Evolutionary conservation across 2,797 vertebrate genomes (phyloP).

Genomic region (Micromesistius poutassou): DNA sequence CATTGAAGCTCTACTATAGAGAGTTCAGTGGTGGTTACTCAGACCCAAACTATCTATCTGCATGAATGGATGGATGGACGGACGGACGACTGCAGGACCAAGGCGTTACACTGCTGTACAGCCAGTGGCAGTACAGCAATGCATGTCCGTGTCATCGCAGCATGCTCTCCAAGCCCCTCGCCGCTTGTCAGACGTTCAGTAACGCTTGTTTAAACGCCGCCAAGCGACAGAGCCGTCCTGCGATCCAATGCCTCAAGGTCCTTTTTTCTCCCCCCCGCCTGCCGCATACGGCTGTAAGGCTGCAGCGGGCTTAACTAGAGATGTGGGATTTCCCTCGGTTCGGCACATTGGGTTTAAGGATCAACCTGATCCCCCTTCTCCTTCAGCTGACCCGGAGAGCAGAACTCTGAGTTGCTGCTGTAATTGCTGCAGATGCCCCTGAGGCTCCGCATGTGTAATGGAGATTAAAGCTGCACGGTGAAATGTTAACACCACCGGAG

Average conservation of each 20-base stretch:
- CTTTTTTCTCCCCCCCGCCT: neutral
- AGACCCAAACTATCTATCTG: neutral
- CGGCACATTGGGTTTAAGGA: conserved; percentile 35
- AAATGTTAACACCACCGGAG: neutral
- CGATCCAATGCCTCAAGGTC: conserved; percentile 33
- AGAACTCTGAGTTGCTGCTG: conserved; percentile 19
- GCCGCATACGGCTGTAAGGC: conserved; percentile 15
- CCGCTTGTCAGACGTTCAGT: conserved; percentile 21
- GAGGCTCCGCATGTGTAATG: conserved; percentile 24
- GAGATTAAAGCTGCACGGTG: neutral
- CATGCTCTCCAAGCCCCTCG: conserved; percentile 24
- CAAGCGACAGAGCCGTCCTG: conserved; percentile 19
- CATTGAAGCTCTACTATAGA: neutral
- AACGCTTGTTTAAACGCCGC: conserved; percentile 19
- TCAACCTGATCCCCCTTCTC: conserved; percentile 34
- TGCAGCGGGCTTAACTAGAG: conserved; percentile 47
- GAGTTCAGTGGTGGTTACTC: neutral
- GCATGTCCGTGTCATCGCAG: neutral
- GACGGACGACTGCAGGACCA: neutral
- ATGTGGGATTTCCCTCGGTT: conserved; percentile 37
- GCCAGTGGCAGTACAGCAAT: neutral
- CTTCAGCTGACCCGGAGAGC: conserved; percentile 8
- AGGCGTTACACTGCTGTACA: neutral
- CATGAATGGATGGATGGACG: neutral
- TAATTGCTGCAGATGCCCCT: conserved; percentile 44